Conservation (phyloP, 2,888 invertebrate genomes). For the Cheilosia variabilis region DNA sequence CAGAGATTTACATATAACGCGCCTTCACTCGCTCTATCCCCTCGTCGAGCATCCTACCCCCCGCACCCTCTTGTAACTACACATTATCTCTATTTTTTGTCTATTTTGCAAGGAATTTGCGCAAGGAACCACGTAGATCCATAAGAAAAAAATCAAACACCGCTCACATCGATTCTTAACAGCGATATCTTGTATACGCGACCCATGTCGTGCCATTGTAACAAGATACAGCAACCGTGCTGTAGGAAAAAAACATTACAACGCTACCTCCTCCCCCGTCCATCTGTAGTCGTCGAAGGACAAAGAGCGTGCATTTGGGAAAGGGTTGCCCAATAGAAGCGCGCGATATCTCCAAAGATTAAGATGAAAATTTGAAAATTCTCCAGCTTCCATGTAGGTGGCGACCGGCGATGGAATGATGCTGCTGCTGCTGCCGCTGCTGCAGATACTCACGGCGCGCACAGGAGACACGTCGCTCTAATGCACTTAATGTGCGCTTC, state of each 20-base stretch:
- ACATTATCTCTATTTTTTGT: slow-evolving; percentile 51
- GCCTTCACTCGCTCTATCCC: slow-evolving; percentile 41
- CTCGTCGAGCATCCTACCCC: not conserved
- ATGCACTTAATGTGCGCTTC: slow-evolving; percentile 74
- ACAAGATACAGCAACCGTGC: slow-evolving; percentile 74
- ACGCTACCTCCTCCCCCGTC: not conserved
- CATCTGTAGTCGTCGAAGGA: slow-evolving; percentile 37
- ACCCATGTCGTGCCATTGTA: slow-evolving; percentile 75
- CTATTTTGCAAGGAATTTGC: slow-evolving; percentile 61
- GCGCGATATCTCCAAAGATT: slow-evolving; percentile 73
- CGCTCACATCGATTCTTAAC: slow-evolving; percentile 72
- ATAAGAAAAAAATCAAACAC: slow-evolving; percentile 41
- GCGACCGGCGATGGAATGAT: slow-evolving; percentile 38
- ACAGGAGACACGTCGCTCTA: slow-evolving; percentile 71
- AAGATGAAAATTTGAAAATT: slow-evolving; percentile 75
- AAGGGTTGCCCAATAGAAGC: slow-evolving; percentile 60
- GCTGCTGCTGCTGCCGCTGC: slow-evolving; percentile 10
- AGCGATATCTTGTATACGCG: slow-evolving; percentile 74
- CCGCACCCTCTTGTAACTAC: slow-evolving; percentile 9
- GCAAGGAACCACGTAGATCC: slow-evolving; percentile 57
- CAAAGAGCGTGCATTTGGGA: slow-evolving; percentile 46
- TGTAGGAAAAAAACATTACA: slow-evolving; percentile 34
- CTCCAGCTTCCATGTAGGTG: slow-evolving; percentile 70
- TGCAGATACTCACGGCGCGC: slow-evolving; percentile 32
- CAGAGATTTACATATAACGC: slow-evolving; percentile 74